Percentiles rank a stretch among this genome's conserved stretches.
These are phyloP conservation scores for Electrophaes corylata DNA, from an alignment of 2,888 invertebrate genomes.

Conservation along the genomic window DNA sequence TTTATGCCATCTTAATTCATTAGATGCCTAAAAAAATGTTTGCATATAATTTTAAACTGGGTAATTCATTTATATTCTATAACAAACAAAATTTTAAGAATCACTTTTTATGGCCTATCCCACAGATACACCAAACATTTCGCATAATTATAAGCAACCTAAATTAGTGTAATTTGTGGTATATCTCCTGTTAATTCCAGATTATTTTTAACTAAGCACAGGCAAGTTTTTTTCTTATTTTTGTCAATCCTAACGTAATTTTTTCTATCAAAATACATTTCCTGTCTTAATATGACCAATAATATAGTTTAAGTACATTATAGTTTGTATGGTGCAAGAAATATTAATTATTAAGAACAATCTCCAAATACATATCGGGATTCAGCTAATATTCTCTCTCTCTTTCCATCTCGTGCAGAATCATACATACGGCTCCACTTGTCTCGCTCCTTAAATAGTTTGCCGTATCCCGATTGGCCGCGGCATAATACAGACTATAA, in stretches of 20 bases:
- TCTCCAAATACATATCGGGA: background rate
- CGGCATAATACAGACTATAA: background rate
- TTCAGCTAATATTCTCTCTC: background rate
- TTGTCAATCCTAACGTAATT: conserved; percentile 12
- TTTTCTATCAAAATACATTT: conserved; percentile 19
- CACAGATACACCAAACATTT: too few relatives aligned
- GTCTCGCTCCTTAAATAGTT: background rate
- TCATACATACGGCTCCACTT: background rate
- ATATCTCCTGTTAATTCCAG: conserved; percentile 24
- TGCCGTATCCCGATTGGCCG: background rate
- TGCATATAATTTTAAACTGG: background rate
- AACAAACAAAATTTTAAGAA: background rate
- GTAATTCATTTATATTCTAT: background rate
- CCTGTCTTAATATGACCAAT: background rate
- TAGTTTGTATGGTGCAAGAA: conserved; percentile 1
- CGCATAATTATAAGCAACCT: background rate
- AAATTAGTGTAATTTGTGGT: background rate
- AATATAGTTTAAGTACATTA: conserved; percentile 12
- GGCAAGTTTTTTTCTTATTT: conserved; percentile 24
- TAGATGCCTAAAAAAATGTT: background rate
- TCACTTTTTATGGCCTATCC: too few relatives aligned
- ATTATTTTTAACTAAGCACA: conserved; percentile 10
- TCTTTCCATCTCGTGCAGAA: background rate
- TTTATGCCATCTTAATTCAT: conserved; percentile 9
- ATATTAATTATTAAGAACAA: background rate